These are phyloP conservation scores for Galaxea fascicularis DNA, from an alignment of 92 coral and sea anemone species.

Conservation along the genomic window DNA sequence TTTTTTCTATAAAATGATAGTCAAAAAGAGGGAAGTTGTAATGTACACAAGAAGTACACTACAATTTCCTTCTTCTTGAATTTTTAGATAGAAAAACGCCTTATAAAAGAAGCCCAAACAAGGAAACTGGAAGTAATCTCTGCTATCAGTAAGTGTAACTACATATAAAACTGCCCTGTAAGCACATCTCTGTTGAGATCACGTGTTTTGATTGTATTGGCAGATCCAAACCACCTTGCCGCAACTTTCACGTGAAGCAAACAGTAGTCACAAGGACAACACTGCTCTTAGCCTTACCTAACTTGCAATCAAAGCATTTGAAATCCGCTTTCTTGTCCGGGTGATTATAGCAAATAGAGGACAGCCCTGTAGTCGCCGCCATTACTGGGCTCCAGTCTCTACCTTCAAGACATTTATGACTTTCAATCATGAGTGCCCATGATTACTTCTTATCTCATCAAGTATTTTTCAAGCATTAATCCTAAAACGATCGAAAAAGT, in stretches of 20 bases:
- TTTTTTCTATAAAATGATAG: too few species aligned
- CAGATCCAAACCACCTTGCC: too few species aligned
- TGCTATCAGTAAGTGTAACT: too few species aligned
- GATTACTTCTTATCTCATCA: background rate
- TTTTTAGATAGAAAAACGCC: too few species aligned
- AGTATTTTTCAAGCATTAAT: background rate
- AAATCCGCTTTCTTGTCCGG: conserved; percentile 47
- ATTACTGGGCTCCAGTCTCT: background rate
- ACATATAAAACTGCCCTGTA: too few species aligned
- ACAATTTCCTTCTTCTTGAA: too few species aligned
- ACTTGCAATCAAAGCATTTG: conserved; percentile 48
- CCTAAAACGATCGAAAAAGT: background rate
- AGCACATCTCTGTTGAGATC: background rate
- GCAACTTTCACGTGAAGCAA: too few species aligned
- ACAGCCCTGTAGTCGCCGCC: conserved; percentile 18
- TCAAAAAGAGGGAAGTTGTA: too few species aligned
- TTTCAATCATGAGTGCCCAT: background rate
- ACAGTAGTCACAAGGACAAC: too few species aligned
- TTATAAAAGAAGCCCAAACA: too few species aligned
- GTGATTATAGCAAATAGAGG: conserved; percentile 39
- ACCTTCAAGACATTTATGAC: background rate
- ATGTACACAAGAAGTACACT: too few species aligned
- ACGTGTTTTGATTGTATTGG: background rate
- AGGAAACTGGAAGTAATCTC: too few species aligned
- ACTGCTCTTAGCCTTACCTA: conserved; percentile 14